Base-by-base conservation (phyloP, 1,140 invertebrate species). In the Eumeta japonica region DNA sequence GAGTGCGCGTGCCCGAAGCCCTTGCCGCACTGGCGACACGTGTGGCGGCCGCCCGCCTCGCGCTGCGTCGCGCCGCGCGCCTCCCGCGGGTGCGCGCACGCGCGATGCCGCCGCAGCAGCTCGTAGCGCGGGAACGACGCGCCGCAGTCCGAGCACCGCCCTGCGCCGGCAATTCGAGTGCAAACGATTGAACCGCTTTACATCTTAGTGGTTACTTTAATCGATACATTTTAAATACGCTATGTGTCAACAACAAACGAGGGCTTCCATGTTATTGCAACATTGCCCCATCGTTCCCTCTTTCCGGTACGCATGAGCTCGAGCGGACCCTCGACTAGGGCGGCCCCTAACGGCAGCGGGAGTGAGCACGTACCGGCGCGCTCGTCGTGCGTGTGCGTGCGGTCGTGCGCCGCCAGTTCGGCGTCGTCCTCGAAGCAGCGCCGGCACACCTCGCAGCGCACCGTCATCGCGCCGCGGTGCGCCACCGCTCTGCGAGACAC, bases 351-450 rank as follows among this genome's bases (percentile, higher is more conserved):
- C n/a, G n/a, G n/a, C n/a, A n/a, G n/a, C n/a, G n/a, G n/a, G n/a
- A n/a, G n/a, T n/a, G n/a, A n/a, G n/a, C n/a, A 42, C 46, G 35
- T 27, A 72, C 70, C 70, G 1, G 65, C 65, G 7, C 67, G 39
- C 43, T 76, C 73, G 38, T 76, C 73, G 1, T 45, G 51, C 1
- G 73, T 70, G 47, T 76, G 73, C 4, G 53, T 52, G 11, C 48
- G 47, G n/a, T 60, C 55, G 46, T 76, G 73, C 4, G 55, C 57
- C 0, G 62, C 62, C 0, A 75, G 35, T 31, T 75, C 71, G 0
- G 62, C 52, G 19, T 76, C 71, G 36, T 74, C 70, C 40, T 76
- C 73, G 50, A 76, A 76, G 35, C 73, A 74, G 41, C 68, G 60
- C 5, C 64, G 51, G 43, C 73, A 76, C 1, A 76, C 73, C 15